phyloP scores from a whole-genome alignment of 2,888 invertebrate species.

The Microctonus brassicae region DNA sequence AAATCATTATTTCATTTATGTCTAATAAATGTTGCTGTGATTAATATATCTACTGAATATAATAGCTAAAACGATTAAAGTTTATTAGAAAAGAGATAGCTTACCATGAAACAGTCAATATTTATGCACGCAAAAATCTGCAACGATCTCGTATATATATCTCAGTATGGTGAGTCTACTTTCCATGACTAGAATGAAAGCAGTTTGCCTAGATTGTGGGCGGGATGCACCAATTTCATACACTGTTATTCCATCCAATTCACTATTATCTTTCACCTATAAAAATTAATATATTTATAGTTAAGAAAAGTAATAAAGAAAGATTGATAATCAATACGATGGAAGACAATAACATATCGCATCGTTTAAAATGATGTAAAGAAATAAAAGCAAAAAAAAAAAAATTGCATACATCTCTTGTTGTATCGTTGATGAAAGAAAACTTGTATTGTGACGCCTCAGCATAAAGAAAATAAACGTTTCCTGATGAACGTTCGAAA shows the following conservation, averaged over 20 bases:
- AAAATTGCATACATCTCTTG: neutral
- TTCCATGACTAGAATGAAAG: slow-evolving; percentile 58
- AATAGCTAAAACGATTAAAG: neutral
- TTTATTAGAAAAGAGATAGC: slow-evolving; percentile 17
- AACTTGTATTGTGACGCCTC: neutral
- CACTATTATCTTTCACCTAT: slow-evolving; percentile 5
- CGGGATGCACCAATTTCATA: slow-evolving; percentile 36
- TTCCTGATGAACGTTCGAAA: slow-evolving; percentile 23
- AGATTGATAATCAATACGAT: neutral
- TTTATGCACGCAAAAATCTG: slow-evolving; percentile 32
- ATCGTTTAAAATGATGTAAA: neutral
- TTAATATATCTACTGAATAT: neutral
- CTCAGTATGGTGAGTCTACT: slow-evolving; percentile 46
- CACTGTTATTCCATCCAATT: slow-evolving; percentile 5
- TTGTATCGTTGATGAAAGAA: neutral
- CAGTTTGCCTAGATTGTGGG: slow-evolving; percentile 62
- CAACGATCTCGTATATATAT: neutral
- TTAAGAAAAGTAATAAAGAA: neutral
- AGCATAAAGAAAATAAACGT: slow-evolving; percentile 1
- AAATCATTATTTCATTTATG: neutral
- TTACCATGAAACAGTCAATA: slow-evolving; percentile 23
- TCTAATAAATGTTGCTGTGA: neutral
- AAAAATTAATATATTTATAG: too few species aligned
- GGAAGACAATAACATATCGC: neutral
- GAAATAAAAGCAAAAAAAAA: neutral